Evolutionary conservation across 1,140 invertebrate genomes (phyloP).

Genomic region (Procambarus virginalis): DNA sequence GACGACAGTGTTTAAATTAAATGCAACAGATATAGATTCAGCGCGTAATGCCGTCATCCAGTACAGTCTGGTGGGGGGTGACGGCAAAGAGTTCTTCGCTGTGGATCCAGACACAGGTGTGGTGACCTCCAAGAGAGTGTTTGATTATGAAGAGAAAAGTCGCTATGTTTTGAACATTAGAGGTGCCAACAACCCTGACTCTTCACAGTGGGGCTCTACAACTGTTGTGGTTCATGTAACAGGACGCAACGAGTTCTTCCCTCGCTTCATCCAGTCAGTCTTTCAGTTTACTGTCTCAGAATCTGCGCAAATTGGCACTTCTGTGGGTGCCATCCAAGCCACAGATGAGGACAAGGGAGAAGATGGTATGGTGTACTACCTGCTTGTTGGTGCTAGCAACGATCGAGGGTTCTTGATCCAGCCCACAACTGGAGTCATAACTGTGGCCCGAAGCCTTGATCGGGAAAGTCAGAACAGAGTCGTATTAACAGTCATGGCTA

Average conservation of each 20-base stretch:
- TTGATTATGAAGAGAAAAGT: constrained; percentile 92
- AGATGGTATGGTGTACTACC: constrained; percentile 93
- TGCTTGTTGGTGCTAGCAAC: constrained; percentile 94
- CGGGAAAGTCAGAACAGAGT: constrained; percentile 93
- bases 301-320: constrained; percentile 89
- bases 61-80: constrained; percentile 87
- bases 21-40: constrained; percentile 91
- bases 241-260: constrained; percentile 94
- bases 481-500: constrained; percentile 92
- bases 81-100: constrained; percentile 84
- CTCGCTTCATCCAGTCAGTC: constrained; percentile 91
- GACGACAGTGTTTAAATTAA: constrained; percentile 84
- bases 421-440: constrained; percentile 87
- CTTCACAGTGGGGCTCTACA: constrained; percentile 84
- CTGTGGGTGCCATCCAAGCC: constrained; percentile 89
- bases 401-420: constrained; percentile 93
- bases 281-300: constrained; percentile 97
- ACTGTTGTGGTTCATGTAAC: constrained; percentile 85
- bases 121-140: constrained; percentile 84
- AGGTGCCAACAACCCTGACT: constrained; percentile 88
- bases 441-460: constrained; percentile 87
- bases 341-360: constrained; percentile 93
- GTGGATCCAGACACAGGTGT: constrained; percentile 85
- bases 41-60: constrained; percentile 91
- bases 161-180: constrained; percentile 86